Conservation (phyloP, 35 echinoderm and acorn worm species). For the Ophiothrix spiculata region DNA sequence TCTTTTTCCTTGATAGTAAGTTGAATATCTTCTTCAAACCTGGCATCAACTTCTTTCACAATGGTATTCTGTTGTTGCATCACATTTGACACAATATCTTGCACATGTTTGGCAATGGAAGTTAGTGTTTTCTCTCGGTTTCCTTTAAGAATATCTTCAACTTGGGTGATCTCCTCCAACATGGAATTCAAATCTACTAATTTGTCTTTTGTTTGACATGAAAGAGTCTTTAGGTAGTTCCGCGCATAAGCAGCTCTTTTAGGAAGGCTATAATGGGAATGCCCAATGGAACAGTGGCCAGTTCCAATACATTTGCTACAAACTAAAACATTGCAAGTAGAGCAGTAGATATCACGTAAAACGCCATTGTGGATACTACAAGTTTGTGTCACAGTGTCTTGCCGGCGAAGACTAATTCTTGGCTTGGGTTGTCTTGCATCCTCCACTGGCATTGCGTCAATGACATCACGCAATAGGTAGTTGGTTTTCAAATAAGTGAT, state of each 20-base stretch:
- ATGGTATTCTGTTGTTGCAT: neutral
- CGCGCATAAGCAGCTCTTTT: neutral
- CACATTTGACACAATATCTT: neutral
- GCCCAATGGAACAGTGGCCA: neutral
- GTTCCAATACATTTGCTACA: neutral
- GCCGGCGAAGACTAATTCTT: neutral
- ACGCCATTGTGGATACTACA: neutral
- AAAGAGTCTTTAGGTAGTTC: neutral
- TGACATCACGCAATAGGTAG: neutral
- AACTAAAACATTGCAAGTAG: neutral
- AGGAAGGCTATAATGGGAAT: neutral
- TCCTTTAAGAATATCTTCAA: neutral
- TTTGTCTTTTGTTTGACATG: neutral
- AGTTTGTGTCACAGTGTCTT: neutral
- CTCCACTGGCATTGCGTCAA: neutral
- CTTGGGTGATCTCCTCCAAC: neutral
- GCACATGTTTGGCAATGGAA: neutral
- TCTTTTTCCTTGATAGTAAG: neutral
- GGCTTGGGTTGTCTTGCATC: neutral
- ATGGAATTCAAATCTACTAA: neutral
- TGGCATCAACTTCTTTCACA: neutral
- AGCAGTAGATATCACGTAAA: neutral
- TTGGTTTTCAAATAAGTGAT: neutral
- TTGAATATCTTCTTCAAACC: neutral
- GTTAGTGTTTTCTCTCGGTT: neutral